Evolutionary conservation across 2,888 invertebrate genomes (phyloP).

Genomic region (Meiosimyza decipiens): DNA sequence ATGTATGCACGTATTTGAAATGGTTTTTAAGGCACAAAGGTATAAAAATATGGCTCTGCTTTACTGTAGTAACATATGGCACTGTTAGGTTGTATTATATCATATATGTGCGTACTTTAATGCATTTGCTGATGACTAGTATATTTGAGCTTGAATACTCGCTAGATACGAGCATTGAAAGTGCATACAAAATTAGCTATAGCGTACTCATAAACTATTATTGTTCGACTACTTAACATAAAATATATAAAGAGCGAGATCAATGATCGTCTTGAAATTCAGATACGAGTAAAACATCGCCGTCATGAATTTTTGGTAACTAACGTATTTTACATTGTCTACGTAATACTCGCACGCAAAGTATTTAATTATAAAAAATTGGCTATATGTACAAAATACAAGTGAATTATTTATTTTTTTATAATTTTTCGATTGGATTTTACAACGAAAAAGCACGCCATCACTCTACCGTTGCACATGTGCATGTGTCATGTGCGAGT

Average conservation of each 20-base stretch:
- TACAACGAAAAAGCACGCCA: background rate
- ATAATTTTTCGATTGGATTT: no score
- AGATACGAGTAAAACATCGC: slow-evolving; percentile 3
- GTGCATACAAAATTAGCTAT: slow-evolving; percentile 29
- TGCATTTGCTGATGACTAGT: slow-evolving; percentile 29
- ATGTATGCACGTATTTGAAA: no score
- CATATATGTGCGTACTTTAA: background rate
- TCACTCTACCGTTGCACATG: slow-evolving; percentile 82
- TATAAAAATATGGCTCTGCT: slow-evolving; percentile 29
- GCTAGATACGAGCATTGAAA: slow-evolving; percentile 23
- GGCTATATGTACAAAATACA: background rate
- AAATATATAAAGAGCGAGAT: slow-evolving; percentile 32
- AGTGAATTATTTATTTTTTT: background rate
- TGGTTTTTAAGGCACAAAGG: slow-evolving; percentile 9
- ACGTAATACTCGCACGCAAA: no score
- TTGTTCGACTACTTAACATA: slow-evolving; percentile 9
- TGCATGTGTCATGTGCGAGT: slow-evolving; percentile 74
- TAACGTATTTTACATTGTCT: background rate
- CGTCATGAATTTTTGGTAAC: background rate
- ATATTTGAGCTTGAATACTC: slow-evolving; percentile 15
- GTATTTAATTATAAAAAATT: slow-evolving; percentile 5
- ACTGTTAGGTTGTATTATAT: slow-evolving; percentile 19
- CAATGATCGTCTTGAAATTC: slow-evolving; percentile 26
- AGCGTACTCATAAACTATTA: background rate
- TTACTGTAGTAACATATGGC: slow-evolving; percentile 26